Evolutionary conservation across 1,140 invertebrate species (phyloP).

Genomic region (Drosophila suzukii): DNA sequence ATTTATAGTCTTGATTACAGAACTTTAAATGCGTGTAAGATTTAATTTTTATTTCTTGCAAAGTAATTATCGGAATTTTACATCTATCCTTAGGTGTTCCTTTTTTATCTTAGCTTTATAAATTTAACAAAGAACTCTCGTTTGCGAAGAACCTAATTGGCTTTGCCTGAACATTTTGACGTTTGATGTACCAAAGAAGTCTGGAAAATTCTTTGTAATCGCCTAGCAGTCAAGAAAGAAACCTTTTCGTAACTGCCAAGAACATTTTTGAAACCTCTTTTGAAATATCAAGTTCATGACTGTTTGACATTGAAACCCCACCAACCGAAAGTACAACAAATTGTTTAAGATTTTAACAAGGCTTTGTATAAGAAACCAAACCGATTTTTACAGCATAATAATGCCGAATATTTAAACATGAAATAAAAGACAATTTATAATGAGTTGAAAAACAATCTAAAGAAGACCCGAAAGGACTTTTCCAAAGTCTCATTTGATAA

Average conservation of each 20-base stretch:
- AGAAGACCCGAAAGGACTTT: constrained; percentile 25
- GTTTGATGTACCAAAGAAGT: background rate
- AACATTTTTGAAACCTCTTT: background rate
- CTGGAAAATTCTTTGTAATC: constrained; percentile 1
- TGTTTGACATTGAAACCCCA: background rate
- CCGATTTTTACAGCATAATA: constrained; percentile 5
- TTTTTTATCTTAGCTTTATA: too few relatives aligned
- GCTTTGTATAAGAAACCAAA: constrained; percentile 24
- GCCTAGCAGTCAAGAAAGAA: background rate
- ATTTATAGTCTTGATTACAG: background rate
- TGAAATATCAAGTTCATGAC: constrained; percentile 3
- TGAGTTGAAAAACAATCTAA: constrained; percentile 18
- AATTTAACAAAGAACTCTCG: background rate
- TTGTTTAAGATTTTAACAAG: constrained; percentile 9
- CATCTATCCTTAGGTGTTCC: background rate
- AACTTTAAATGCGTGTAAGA: background rate
- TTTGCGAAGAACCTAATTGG: background rate
- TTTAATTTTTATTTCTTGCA: background rate
- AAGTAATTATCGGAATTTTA: too few relatives aligned
- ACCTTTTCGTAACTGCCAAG: background rate
- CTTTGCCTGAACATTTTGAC: constrained; percentile 1
- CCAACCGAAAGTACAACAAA: background rate
- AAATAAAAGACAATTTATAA: constrained; percentile 44
- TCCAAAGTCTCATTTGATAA: constrained; percentile 23
- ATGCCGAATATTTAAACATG: constrained; percentile 17